A percentile compares a stretch with the other conserved stretches of the same genome.
Conservation (phyloP, 2,888 invertebrate species). For the Heliconius sara region DNA sequence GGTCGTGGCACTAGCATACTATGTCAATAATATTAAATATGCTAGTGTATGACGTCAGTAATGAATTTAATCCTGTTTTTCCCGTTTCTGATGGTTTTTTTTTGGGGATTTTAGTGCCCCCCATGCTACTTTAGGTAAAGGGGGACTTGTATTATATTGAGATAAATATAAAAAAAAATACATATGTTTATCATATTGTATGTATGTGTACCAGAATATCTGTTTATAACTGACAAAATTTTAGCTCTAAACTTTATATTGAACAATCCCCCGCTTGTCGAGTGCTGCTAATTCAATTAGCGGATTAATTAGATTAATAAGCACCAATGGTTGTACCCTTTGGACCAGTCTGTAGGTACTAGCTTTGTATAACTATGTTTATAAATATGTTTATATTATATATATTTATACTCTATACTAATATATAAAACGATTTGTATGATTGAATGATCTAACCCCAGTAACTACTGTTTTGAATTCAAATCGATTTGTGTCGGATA, state of each 20-base stretch:
- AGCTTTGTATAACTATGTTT: background rate
- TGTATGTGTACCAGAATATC: background rate
- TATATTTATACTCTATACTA: background rate
- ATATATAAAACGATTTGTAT: background rate
- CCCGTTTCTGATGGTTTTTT: too few species aligned
- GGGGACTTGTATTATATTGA: too few species aligned
- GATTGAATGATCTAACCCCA: too few species aligned
- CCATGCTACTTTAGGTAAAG: too few species aligned
- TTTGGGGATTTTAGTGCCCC: too few species aligned
- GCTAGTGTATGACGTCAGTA: too few species aligned
- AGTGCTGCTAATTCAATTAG: constrained; percentile 35
- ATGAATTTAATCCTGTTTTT: too few species aligned
- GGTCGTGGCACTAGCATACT: too few species aligned
- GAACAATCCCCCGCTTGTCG: constrained; percentile 1
- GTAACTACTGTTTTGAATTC: too few species aligned
- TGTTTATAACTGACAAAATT: background rate
- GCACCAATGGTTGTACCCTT: background rate
- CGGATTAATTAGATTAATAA: constrained; percentile 38
- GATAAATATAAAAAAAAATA: background rate
- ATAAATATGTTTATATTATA: background rate
- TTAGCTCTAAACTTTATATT: constrained; percentile 11
- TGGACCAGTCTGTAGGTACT: background rate
- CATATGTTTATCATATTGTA: background rate
- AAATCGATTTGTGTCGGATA: too few species aligned
- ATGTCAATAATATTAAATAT: too few species aligned